Evolutionary conservation across 2,113 vertebrate genomes (phyloP).

Genomic region (Blennius ocellaris): DNA sequence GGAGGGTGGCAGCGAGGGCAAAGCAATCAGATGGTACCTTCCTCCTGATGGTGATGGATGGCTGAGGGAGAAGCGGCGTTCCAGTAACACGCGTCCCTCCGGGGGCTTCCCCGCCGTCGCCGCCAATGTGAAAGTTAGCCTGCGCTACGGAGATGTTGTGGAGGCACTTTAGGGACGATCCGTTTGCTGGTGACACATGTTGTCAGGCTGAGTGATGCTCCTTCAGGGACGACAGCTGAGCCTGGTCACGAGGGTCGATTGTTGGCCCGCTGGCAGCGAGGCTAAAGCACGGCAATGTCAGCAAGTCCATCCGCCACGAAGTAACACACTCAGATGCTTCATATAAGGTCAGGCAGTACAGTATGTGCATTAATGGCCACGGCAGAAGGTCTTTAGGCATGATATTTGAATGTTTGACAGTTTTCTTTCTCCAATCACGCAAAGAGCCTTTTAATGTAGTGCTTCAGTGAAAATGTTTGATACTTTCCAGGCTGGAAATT

Average conservation of each 20-base stretch:
- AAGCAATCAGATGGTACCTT: slow-evolving; percentile 52
- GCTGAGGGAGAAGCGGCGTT: slow-evolving; percentile 3
- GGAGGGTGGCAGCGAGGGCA: slow-evolving; percentile 27
- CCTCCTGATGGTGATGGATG: slow-evolving; percentile 62
- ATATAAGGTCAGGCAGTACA: too few relatives aligned
- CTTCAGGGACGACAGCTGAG: slow-evolving; percentile 32
- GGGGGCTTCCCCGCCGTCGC: slow-evolving; percentile 17
- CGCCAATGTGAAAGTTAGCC: slow-evolving; percentile 43
- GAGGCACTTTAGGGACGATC: background rate
- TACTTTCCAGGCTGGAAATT: too few relatives aligned
- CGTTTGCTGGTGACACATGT: slow-evolving; percentile 40
- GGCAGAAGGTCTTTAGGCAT: too few relatives aligned
- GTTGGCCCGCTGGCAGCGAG: background rate
- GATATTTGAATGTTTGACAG: too few relatives aligned
- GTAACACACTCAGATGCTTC: background rate
- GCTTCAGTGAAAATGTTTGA: too few relatives aligned
- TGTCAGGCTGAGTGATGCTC: slow-evolving; percentile 50
- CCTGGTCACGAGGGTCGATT: slow-evolving; percentile 29
- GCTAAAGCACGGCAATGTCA: background rate
- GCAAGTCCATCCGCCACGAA: background rate
- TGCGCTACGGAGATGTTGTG: slow-evolving; percentile 41
- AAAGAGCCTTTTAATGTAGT: too few relatives aligned
- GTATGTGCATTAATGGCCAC: too few relatives aligned
- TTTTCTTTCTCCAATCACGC: too few relatives aligned
- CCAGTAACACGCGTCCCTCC: slow-evolving; percentile 18